A percentile compares a stretch with the other conserved stretches of the same genome.
Evolutionary conservation across 2,113 vertebrate genomes (phyloP).

Genomic region (Emydura subglobosa): DNA sequence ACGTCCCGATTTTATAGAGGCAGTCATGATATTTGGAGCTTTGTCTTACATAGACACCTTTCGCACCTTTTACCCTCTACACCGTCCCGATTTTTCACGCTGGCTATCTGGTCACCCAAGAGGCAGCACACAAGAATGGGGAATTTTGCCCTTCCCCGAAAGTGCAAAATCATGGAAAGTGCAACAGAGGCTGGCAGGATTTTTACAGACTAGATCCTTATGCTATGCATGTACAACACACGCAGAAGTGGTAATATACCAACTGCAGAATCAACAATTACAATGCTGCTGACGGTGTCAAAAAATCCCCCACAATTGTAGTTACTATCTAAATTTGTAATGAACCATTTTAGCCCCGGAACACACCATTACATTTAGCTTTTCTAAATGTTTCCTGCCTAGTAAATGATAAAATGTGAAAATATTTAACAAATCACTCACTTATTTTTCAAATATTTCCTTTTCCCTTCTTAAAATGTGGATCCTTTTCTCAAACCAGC

Average conservation of each 20-base stretch:
- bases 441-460: not conserved
- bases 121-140: not conserved
- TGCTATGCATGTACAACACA: not conserved
- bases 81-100: too few relatives aligned
- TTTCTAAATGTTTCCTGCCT: slow-evolving; percentile 19
- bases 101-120: not conserved
- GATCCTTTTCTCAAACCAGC: not conserved
- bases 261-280: slow-evolving; percentile 3
- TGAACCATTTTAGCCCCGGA: not conserved
- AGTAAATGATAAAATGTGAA: not conserved
- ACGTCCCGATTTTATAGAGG: too few relatives aligned
- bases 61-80: too few relatives aligned
- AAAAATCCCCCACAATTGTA: not conserved
- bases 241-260: not conserved
- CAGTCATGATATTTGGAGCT: too few relatives aligned
- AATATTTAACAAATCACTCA: slow-evolving; percentile 38
- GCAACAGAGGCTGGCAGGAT: not conserved
- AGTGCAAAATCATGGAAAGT: not conserved
- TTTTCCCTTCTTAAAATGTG: not conserved
- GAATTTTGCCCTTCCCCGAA: not conserved
- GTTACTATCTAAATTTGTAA: not conserved
- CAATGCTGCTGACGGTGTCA: not conserved
- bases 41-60: too few relatives aligned
- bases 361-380: slow-evolving; percentile 45
- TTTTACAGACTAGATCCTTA: not conserved